These are phyloP conservation scores for Sinopyrophorus schimmeli DNA, from an alignment of 2,888 invertebrate genomes.

Conservation along the genomic window DNA sequence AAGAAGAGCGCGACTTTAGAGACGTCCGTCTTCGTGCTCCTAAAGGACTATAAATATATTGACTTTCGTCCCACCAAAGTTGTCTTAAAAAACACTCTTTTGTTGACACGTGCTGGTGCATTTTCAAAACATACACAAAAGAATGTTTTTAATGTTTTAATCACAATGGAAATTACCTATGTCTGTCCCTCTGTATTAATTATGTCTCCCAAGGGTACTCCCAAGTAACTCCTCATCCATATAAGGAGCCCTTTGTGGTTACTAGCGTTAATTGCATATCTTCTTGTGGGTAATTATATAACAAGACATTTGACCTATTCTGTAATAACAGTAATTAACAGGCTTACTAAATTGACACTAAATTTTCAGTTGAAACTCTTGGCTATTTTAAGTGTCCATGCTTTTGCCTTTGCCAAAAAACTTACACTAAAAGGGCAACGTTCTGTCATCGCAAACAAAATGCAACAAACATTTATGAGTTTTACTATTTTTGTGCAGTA, in stretches of 20 bases:
- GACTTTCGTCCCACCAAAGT: constrained; percentile 16
- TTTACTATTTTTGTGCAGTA: not conserved
- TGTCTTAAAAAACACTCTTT: constrained; percentile 7
- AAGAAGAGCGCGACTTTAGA: constrained; percentile 4
- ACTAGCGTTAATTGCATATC: constrained; percentile 4
- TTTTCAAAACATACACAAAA: constrained; percentile 10
- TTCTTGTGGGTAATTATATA: constrained; percentile 11
- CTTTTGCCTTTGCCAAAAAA: constrained; percentile 38
- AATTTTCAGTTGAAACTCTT: not conserved
- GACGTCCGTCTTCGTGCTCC: constrained; percentile 10
- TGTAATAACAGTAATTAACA: constrained; percentile 7
- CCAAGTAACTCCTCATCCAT: no score
- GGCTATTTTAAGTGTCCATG: constrained; percentile 27
- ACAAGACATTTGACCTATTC: constrained; percentile 13
- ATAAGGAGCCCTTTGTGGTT: constrained; percentile 20
- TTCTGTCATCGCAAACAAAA: constrained; percentile 17
- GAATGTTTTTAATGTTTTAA: no score
- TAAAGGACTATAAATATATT: constrained; percentile 18
- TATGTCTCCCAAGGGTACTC: no score
- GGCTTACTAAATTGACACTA: not conserved
- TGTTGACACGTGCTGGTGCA: constrained; percentile 7
- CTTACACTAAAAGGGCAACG: constrained; percentile 39
- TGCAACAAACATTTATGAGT: not conserved
- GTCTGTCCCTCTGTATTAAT: no score
- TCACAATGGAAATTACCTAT: no score